Evolutionary conservation across 2,888 invertebrate genomes (phyloP), one percentile per base, ranked within the genome.

Genomic region (Drosophila austrosaltans): DNA sequence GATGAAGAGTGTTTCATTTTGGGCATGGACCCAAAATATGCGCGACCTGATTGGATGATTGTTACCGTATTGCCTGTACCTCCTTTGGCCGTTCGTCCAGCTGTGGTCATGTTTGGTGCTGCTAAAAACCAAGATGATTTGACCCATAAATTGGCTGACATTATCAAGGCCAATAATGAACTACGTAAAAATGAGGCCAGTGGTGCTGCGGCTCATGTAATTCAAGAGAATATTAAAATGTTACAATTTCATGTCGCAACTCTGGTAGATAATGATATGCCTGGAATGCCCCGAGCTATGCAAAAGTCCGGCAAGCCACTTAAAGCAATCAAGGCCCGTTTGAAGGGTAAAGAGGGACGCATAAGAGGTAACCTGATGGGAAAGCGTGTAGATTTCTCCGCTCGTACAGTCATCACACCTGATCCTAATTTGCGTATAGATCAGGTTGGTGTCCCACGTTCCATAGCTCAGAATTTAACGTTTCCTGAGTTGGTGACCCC

Each of bases 311-410:
- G 99, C 3, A 97, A 99, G 91, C 99, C 99, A 0, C 93, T 99
- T 7, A 99, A 99, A 93, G 98, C 99, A 0, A 94, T 99, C 63
- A 99, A 99, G 92, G 97, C 99, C 3, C 95, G 99, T 57, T 92
- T 97, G 60, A 99, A 99, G 93, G 99, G 99, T 22, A 99, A 99
- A 92, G 99, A 99, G 95, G 99, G 99, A 0, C 95, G 99, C 89
- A 99, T 99, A 89, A 94, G 99, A 93, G 99, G 99, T 87, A 99
- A 99, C 93, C 95, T 99, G 87, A 99, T 99, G 99, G 99, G 99
- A 64, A 99, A 99, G 92, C 98, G 99, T 94, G 99, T 99, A 0
- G 99, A 99, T 91, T 99, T 99, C 92, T 99, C 99, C 0, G 99
- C 99, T 4, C 96, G 99, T 92, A 99, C 99, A 89, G 99, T 99